Base-by-base conservation (phyloP, 2,888 invertebrate species). In the Drosophila meridionalis region DNA sequence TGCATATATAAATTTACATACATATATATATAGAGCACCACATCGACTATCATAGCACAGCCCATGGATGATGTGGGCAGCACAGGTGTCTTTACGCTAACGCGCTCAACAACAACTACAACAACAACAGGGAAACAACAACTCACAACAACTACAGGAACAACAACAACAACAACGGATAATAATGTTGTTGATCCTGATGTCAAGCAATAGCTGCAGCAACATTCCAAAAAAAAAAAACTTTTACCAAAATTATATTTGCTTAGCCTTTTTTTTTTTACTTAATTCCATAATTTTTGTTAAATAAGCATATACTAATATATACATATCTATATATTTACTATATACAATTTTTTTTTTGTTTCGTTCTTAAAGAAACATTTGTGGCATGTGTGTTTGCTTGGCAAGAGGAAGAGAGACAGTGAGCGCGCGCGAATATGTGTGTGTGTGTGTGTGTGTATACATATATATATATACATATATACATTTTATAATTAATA, bases 21-120 rank as follows among this genome's bases (percentile, higher is more conserved):
- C 9, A 34, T 26, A 4, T 36, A 3, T 70, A 3, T 32, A 5
- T 20, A 92, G 91, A 91, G 91, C 75, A 91, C 91, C 62, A 87
- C 90, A 58, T 91, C 91, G 45, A 92, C 92, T 20, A 86, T 91
- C 61, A 82, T 91, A 61, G 92, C 92, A 53, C 91, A 91, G 63
- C 89, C 91, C 20, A 71, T 88, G 74, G 85, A 86, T 67, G 80
- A 88, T 59, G 84, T 83, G 64, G 83, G 83, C 26, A 78, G 58
- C 38, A 80, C 83, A 20, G 92, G 92, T 0, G 89, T 89, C n/a
- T 91, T 90, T 58, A 90, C 88, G 20, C 42, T 86, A 40, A 86
- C 87, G 5, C 80, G 80, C 38, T 73, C 70, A 6, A 78, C 84
- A 32, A 67, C 78, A 32, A 65, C 80, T 48, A 14, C 36, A 32